Conservation (phyloP, 2,888 invertebrate species). For the Caenorhabditis wallacei region DNA sequence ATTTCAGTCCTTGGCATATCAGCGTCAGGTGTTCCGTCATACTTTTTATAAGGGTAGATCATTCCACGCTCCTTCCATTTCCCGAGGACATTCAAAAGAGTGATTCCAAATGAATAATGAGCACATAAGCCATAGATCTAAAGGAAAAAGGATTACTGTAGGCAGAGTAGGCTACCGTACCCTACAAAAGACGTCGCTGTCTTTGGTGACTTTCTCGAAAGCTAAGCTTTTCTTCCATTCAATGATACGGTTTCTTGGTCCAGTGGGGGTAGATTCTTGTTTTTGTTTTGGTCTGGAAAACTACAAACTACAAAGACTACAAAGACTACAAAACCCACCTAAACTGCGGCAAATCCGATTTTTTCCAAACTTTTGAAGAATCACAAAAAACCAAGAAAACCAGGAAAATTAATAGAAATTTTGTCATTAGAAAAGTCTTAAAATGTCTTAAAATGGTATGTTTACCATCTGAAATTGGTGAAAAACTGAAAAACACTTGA, state of each 20-base stretch:
- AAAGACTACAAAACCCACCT: background rate
- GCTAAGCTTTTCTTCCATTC: slow-evolving; percentile 39
- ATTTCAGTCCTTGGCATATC: slow-evolving; percentile 16
- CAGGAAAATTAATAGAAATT: background rate
- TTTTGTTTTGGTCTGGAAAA: slow-evolving; percentile 19
- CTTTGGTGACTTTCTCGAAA: slow-evolving; percentile 47
- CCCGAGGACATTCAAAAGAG: slow-evolving; percentile 30
- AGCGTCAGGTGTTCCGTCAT: slow-evolving; percentile 15
- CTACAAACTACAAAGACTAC: background rate
- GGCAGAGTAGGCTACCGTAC: background rate
- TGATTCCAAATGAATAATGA: slow-evolving; percentile 42
- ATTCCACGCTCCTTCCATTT: slow-evolving; percentile 52
- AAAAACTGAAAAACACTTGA: no score
- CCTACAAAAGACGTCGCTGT: slow-evolving; percentile 44
- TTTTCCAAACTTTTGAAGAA: background rate
- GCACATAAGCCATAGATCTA: slow-evolving; percentile 44
- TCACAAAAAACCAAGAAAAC: background rate
- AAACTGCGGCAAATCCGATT: slow-evolving; percentile 46
- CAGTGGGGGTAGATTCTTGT: background rate
- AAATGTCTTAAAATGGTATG: background rate
- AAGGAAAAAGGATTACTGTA: background rate
- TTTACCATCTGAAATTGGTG: no score
- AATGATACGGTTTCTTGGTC: slow-evolving; percentile 27
- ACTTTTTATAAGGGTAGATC: slow-evolving; percentile 56
- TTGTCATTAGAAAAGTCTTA: background rate